Evolutionary conservation across 2,113 vertebrate genomes (phyloP).

Genomic region (Tautogolabrus adspersus): DNA sequence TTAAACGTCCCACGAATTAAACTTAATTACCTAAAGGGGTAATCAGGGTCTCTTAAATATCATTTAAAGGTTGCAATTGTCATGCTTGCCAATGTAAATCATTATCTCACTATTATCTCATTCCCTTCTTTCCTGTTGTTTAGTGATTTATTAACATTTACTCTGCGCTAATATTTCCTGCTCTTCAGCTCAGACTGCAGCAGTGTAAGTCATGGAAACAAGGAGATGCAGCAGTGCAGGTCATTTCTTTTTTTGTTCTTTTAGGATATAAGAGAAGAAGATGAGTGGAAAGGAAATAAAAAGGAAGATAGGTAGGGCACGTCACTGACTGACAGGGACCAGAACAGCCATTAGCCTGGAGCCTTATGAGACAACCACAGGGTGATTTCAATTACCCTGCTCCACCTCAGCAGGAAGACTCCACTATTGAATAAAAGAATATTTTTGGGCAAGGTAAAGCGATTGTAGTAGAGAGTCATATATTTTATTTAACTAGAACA

Average conservation of each 20-base stretch:
- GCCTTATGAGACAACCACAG: slow-evolving; percentile 73
- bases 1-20: slow-evolving; percentile 78
- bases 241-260: slow-evolving; percentile 42
- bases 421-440: slow-evolving; percentile 49
- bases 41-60: slow-evolving; percentile 80
- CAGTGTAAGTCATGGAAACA: slow-evolving; percentile 33
- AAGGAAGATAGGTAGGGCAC: slow-evolving; percentile 33
- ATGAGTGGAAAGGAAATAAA: slow-evolving; percentile 2
- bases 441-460: slow-evolving; percentile 35
- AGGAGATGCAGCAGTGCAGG: slow-evolving; percentile 39
- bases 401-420: slow-evolving; percentile 47
- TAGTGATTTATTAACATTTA: slow-evolving; percentile 61
- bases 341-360: slow-evolving; percentile 70
- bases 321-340: slow-evolving; percentile 71
- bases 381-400: slow-evolving; percentile 76
- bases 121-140: slow-evolving; percentile 43
- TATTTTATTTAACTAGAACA: slow-evolving; percentile 29
- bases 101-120: slow-evolving; percentile 56
- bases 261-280: slow-evolving; percentile 49
- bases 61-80: slow-evolving; percentile 81
- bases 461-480: slow-evolving; percentile 15
- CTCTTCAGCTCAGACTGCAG: slow-evolving; percentile 41
- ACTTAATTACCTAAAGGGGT: slow-evolving; percentile 77
- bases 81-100: slow-evolving; percentile 68
- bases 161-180: slow-evolving; percentile 42